Conservation (phyloP, 2,113 vertebrate species). For the Melospiza melodia region DNA sequence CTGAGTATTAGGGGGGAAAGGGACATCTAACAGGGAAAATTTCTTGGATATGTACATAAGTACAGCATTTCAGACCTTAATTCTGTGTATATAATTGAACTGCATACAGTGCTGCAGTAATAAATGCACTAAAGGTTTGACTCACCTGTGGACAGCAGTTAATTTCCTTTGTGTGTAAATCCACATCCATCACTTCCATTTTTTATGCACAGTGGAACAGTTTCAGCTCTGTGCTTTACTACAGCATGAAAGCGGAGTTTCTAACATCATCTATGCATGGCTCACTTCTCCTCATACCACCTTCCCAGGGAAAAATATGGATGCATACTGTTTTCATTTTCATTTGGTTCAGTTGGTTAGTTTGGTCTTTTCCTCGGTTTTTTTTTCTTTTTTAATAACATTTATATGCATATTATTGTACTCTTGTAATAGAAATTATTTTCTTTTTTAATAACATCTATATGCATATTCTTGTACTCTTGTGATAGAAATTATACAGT, state of each 20-base stretch:
- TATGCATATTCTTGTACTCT: not conserved
- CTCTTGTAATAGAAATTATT: not conserved
- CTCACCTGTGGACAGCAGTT: not conserved
- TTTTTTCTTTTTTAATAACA: accelerated
- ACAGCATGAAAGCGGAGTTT: not conserved
- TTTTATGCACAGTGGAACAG: not conserved
- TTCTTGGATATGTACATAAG: not conserved
- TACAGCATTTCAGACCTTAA: not conserved
- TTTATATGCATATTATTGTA: not conserved
- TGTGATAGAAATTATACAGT: not conserved
- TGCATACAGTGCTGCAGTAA: not conserved
- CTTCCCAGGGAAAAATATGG: not conserved
- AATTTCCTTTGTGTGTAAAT: not conserved
- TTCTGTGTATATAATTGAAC: not conserved
- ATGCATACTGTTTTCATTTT: not conserved
- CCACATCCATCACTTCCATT: not conserved
- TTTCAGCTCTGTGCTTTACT: not conserved
- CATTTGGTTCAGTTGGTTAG: not conserved
- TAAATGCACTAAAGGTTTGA: not conserved
- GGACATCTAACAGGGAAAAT: not conserved
- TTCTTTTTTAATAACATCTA: accelerated
- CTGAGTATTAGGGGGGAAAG: not conserved
- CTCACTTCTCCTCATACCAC: accelerated
- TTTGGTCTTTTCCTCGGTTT: not conserved
- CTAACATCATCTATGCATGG: not conserved